phyloP scores from a whole-genome alignment of 2,113 vertebrate species.

The Origma solitaria region DNA sequence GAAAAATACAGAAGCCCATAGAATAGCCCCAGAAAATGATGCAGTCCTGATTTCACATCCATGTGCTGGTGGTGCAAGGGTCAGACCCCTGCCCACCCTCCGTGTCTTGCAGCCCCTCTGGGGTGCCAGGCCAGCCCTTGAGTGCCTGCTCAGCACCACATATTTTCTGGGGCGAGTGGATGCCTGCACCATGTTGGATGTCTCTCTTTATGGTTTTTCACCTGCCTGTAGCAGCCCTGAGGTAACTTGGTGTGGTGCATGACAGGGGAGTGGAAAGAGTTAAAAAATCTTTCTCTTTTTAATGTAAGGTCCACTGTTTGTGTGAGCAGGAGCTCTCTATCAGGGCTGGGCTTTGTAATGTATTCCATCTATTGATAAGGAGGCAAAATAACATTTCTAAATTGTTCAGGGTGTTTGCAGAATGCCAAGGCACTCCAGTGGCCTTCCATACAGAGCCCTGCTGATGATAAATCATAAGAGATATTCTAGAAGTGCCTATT shows the following conservation, averaged over 20 bases:
- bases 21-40: neutral
- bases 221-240: neutral
- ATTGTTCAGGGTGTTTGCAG: conserved; percentile 59
- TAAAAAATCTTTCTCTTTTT: conserved; percentile 28
- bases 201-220: neutral
- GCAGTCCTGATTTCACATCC: neutral
- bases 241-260: neutral
- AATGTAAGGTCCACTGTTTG: neutral
- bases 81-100: neutral
- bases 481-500: conserved; percentile 46
- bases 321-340: conserved; percentile 33
- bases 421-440: conserved; percentile 39
- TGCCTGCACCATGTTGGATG: neutral
- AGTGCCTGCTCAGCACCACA: rapidly evolving
- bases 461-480: conserved; percentile 41
- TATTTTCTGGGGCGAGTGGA: neutral
- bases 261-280: neutral
- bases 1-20: rapidly evolving
- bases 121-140: neutral
- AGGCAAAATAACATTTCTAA: conserved; percentile 52
- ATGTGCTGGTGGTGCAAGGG: rapidly evolving
- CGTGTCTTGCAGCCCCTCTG: neutral
- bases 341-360: conserved; percentile 51
- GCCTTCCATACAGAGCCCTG: conserved; percentile 10
- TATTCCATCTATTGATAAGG: conserved; percentile 56